Evolutionary conservation across 2,797 vertebrate species (phyloP).

Genomic region (Anableps anableps): DNA sequence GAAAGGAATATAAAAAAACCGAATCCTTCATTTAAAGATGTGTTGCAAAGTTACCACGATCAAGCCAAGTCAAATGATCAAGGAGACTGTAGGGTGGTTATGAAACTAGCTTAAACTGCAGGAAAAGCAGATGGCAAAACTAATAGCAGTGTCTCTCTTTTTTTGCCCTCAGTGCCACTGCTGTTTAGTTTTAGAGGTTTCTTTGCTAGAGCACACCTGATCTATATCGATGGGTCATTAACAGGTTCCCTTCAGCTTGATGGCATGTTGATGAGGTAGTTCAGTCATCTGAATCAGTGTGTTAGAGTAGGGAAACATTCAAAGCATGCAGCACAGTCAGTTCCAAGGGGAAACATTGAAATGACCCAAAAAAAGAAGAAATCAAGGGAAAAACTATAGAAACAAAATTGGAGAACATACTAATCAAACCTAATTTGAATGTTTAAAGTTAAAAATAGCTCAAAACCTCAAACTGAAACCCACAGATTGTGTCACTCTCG

Average conservation of each 20-base stretch:
- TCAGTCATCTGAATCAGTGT: constrained; percentile 3
- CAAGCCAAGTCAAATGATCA: too few relatives aligned
- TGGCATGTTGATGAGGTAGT: background rate
- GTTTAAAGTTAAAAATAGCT: background rate
- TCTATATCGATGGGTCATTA: background rate
- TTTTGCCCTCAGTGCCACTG: background rate
- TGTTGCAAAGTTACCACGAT: background rate
- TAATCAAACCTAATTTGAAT: background rate
- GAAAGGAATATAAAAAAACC: background rate
- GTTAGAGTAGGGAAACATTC: background rate
- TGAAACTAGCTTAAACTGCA: background rate
- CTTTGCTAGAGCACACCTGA: background rate
- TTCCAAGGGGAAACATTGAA: background rate
- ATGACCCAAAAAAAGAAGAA: background rate
- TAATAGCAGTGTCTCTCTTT: background rate
- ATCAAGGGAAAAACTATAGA: background rate
- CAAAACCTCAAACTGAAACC: background rate
- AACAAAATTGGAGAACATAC: background rate
- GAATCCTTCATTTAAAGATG: background rate
- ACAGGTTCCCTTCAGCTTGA: background rate
- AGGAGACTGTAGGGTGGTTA: background rate
- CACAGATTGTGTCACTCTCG: constrained; percentile 1
- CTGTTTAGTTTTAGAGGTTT: background rate
- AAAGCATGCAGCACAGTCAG: background rate
- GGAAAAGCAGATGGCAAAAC: background rate